phyloP scores from a whole-genome alignment of 64 coral and sea anemone genomes.

The Platygyra sinensis region DNA sequence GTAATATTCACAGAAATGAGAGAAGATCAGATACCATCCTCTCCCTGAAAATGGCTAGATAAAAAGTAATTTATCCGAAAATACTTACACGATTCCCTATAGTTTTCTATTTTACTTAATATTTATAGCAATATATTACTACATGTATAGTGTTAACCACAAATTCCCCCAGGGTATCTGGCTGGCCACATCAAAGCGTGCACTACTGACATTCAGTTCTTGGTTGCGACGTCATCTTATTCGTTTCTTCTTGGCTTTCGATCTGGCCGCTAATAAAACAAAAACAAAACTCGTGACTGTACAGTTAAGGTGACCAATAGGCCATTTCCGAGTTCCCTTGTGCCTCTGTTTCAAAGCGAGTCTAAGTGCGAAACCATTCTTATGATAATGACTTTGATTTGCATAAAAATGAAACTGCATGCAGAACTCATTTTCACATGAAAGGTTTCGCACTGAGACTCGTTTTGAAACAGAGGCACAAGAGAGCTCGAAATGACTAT shows the following conservation, averaged over 20 bases:
- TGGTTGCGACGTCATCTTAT: conserved; percentile 50
- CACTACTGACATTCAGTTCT: not conserved
- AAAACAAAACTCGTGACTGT: not conserved
- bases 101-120: not conserved
- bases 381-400: too few species aligned
- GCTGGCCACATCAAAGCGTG: not conserved
- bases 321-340: too few species aligned
- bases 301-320: not conserved
- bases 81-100: not conserved
- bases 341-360: too few species aligned
- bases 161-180: not conserved
- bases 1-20: too few species aligned
- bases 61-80: conserved; percentile 7
- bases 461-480: too few species aligned
- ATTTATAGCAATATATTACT: conserved; percentile 37
- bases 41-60: not conserved
- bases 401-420: too few species aligned
- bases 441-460: too few species aligned
- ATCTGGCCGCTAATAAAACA: conserved; percentile 43
- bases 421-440: too few species aligned
- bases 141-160: not conserved
- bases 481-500: too few species aligned
- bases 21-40: too few species aligned
- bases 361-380: too few species aligned
- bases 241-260: conserved; percentile 83